These are phyloP conservation scores for Formicarius rufipectus DNA, from an alignment of 2,113 vertebrate species.

Conservation along the genomic window DNA sequence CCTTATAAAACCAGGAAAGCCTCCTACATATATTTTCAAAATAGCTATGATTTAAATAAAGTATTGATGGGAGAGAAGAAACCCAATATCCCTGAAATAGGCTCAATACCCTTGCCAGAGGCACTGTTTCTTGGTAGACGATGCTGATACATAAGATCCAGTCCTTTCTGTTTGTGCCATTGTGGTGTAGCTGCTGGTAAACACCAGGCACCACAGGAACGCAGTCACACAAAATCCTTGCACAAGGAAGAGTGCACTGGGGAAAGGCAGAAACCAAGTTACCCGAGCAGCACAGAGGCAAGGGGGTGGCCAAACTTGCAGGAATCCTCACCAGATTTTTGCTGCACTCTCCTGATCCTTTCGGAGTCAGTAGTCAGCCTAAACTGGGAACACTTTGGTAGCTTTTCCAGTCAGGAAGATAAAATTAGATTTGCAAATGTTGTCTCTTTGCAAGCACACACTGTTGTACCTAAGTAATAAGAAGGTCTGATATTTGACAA, in stretches of 20 bases:
- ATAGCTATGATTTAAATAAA: not conserved
- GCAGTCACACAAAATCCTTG: not conserved
- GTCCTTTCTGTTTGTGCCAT: not conserved
- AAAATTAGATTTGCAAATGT: not conserved
- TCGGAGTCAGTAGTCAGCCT: not conserved
- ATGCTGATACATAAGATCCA: not conserved
- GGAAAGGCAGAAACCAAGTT: not conserved
- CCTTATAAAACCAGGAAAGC: not conserved
- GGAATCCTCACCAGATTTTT: not conserved
- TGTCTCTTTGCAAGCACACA: not conserved
- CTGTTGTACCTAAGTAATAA: not conserved
- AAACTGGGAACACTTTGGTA: not conserved
- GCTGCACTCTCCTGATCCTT: not conserved
- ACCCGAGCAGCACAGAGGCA: not conserved
- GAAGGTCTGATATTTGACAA: not conserved
- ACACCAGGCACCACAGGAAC: not conserved
- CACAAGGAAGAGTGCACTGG: fast-evolving
- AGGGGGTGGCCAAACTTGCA: not conserved
- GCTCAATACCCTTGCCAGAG: not conserved
- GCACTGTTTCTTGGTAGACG: not conserved
- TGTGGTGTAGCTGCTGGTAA: not conserved
- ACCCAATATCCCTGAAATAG: not conserved
- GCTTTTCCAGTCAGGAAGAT: not conserved
- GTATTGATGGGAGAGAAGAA: not conserved
- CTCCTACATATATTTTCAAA: not conserved